Percentiles rank a stretch among this genome's conserved stretches.
Evolutionary conservation across 2,888 invertebrate genomes (phyloP).

Genomic region (Auanema freiburgensis): DNA sequence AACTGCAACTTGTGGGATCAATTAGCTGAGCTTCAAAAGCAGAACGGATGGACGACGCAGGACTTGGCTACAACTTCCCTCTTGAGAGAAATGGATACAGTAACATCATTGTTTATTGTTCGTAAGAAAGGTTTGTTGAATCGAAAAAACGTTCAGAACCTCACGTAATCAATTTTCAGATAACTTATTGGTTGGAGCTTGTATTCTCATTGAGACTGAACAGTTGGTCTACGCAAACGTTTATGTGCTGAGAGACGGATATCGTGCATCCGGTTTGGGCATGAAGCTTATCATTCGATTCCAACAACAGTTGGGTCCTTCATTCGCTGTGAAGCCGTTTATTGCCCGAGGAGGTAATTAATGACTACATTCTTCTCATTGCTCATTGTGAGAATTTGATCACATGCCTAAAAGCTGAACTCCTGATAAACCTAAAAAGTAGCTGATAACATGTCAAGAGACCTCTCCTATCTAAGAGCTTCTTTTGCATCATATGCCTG

Average conservation of each 20-base stretch:
- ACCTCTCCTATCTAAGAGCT: neutral
- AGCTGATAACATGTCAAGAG: neutral
- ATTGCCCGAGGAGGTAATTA: slow-evolving; percentile 18
- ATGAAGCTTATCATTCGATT: slow-evolving; percentile 18
- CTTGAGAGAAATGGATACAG: slow-evolving; percentile 15
- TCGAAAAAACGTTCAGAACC: neutral
- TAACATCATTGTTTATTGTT: slow-evolving; percentile 12
- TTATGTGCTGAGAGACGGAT: slow-evolving; percentile 22
- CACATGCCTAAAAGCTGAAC: neutral
- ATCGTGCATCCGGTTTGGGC: slow-evolving; percentile 22
- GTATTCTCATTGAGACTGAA: slow-evolving; percentile 16
- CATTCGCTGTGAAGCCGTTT: slow-evolving; percentile 18
- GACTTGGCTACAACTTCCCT: slow-evolving; percentile 17
- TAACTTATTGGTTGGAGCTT: slow-evolving; percentile 17
- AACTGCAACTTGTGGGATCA: slow-evolving; percentile 20
- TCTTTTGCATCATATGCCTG: slow-evolving; percentile 7
- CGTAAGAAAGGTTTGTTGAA: slow-evolving; percentile 12
- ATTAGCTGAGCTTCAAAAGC: slow-evolving; percentile 13
- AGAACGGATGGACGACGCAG: slow-evolving; percentile 20
- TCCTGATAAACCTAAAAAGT: neutral
- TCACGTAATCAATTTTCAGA: slow-evolving; percentile 7
- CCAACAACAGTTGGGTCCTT: slow-evolving; percentile 4
- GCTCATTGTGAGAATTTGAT: no score
- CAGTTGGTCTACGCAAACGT: slow-evolving; percentile 10
- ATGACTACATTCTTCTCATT: no score